Base-by-base conservation (phyloP, 2,888 invertebrate genomes). In the Amorpha juglandis region DNA sequence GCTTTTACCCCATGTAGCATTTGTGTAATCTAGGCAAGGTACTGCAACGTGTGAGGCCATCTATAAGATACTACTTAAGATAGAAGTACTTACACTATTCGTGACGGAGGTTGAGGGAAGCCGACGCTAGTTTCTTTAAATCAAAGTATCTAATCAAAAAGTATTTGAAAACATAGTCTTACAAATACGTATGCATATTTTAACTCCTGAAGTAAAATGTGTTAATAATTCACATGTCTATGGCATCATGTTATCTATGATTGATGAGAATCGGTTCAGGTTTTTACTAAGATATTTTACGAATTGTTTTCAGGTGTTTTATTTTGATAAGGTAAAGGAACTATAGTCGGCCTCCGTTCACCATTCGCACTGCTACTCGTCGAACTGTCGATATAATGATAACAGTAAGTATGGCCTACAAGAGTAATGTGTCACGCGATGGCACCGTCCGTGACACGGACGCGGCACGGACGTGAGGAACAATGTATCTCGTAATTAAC, bases 51-150 rank as follows among this genome's bases (percentile, higher is more conserved):
- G 90, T 86, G 91, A 86, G 89, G 85, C 74, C 77, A 76, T 75
- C 86, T 89, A 87, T 84, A 84, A 79, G 79, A 84, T 71, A 85
- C 90, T 91, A 91, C 87, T 85, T 90, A 91, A 78, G 84, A 90
- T 89, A 82, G 87, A 87, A 91, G 86, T 83, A 88, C 89, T 88
- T 89, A 90, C 73, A 69, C 86, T 89, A 90, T 78, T 45, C 11
- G 45, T 45, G 45, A 14, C 45, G 45, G 11, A 45, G 45, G 11
- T 11, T 45, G 12, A 45, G 45, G 45, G 45, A 45, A 45, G 45
- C 45, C 45, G 14, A 45, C 14, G 14, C 45, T 45, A 14, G 14
- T 11, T 45, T 45, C 45, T 45, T 14, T 45, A 45, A 11, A 12
- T 45, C 14, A 12, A 12, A 45, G 45, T 14, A 11, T 42, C 42